Percentiles rank a stretch among this genome's conserved stretches.
These are phyloP conservation scores for Seriola rivoliana DNA, from an alignment of 2,113 vertebrate genomes.

Conservation along the genomic window DNA sequence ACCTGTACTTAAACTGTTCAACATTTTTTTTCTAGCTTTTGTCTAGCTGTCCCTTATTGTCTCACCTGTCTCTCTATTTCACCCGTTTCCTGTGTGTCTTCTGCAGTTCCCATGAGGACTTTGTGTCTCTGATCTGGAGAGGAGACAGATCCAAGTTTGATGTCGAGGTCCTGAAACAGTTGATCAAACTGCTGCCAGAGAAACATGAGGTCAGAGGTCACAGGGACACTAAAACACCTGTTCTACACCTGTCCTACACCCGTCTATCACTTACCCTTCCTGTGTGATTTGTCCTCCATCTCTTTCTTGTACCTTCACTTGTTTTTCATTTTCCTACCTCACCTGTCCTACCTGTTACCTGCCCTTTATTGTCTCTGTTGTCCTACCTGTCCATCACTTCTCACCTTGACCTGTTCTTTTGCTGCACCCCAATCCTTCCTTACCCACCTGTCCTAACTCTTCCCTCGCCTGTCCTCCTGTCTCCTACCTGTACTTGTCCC, in stretches of 20 bases:
- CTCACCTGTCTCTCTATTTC: neutral
- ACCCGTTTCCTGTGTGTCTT: neutral
- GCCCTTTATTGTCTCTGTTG: neutral
- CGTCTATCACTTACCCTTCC: constrained; percentile 16
- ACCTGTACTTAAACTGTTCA: neutral
- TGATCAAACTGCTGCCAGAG: constrained; percentile 93
- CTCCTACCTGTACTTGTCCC: too few relatives aligned
- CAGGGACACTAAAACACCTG: too few relatives aligned
- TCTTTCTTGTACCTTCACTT: neutral
- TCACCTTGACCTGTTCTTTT: neutral
- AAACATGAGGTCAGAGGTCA: constrained; percentile 91
- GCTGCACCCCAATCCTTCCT: too few relatives aligned
- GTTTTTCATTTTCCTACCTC: neutral
- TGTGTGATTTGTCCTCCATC: constrained; percentile 44
- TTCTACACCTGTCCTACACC: neutral
- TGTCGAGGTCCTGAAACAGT: constrained; percentile 91
- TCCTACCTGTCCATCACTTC: neutral
- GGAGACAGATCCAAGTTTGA: constrained; percentile 91
- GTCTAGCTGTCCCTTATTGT: neutral
- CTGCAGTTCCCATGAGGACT: constrained; percentile 89
- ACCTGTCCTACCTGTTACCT: neutral
- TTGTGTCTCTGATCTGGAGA: constrained; percentile 87
- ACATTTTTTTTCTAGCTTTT: too few relatives aligned
- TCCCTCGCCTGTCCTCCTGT: too few relatives aligned
- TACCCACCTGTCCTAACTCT: too few relatives aligned